Base-by-base conservation (phyloP, 2,797 vertebrate species). In the Crax fasciolata region DNA sequence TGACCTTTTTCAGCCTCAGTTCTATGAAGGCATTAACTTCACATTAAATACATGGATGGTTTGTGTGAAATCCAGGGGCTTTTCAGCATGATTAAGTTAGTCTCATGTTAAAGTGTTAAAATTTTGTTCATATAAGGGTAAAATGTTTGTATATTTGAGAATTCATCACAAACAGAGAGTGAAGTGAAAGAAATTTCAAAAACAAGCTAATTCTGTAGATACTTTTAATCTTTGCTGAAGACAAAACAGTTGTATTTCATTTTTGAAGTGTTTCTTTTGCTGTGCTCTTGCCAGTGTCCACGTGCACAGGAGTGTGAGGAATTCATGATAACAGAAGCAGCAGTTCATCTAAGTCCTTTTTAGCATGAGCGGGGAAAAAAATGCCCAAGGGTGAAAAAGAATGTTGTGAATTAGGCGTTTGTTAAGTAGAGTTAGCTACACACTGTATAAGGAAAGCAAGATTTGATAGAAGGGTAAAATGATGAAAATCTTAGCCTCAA, bases 381-480 rank as follows among this genome's bases (percentile, higher is more conserved):
- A 78, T 28, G 74, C 90, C 71, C 79, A 48, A 67, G 74, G 85
- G 35, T 70, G 30, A 84, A 86, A 81, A 78, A 19, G 11, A 82
- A 88, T 82, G n/a, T 38, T 41, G 68, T 55, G 83, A 94, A 88
- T 73, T 94, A 90, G 38, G 17, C 48, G 51, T 89, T 93, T 96
- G 90, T 94, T 95, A 95, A 82, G 30, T 57, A 13, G 43, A 82
- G 39, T 95, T 93, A 92, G 48, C 44, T 73, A 44, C 18, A 59
- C 38, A 76, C 38, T 55, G 76, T 43, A 49, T 55, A 89, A 74
- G 9, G 19, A 82, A 87, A 63, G 13, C 9, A 57, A 46, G 59
- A 67, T 84, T 90, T 91, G 83, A 96, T 85, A 89, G 59, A 88
- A 93, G 38, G 20, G 13, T 76, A 84, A 85, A 91, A 67, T 82